Evolutionary conservation across 1,140 invertebrate genomes (phyloP).

Genomic region (Saxidomus purpurata): DNA sequence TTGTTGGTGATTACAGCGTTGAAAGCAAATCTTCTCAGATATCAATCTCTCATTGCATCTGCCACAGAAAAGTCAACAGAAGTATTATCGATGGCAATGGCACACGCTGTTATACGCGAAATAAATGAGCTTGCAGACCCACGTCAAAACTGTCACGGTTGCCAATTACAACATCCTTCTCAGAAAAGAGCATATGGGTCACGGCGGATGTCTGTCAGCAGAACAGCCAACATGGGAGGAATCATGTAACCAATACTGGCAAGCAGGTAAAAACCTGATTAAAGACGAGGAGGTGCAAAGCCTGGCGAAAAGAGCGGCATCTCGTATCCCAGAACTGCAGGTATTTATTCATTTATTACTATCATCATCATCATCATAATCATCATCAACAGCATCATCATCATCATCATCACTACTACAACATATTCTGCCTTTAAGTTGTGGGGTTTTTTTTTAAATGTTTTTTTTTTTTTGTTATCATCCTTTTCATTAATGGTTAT

Average conservation of each 20-base stretch:
- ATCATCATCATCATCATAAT: background rate
- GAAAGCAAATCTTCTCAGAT: too few relatives aligned
- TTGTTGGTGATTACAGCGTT: too few relatives aligned
- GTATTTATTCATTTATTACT: background rate
- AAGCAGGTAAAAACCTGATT: background rate
- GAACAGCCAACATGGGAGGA: slow-evolving; percentile 7
- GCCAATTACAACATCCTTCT: background rate
- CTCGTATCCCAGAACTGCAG: background rate
- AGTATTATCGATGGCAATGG: background rate
- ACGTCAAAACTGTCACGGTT: background rate
- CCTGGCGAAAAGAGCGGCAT: background rate
- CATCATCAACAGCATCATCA: background rate
- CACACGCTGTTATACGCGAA: background rate
- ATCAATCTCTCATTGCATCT: background rate
- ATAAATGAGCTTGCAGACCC: background rate
- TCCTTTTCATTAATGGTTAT: too few relatives aligned
- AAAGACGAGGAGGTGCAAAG: background rate
- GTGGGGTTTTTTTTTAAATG: too few relatives aligned
- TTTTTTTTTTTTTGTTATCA: background rate
- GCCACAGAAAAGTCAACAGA: background rate
- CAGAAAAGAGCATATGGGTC: slow-evolving; percentile 19
- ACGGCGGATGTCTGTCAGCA: slow-evolving; percentile 2
- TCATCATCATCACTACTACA: too few relatives aligned
- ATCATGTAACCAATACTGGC: background rate
- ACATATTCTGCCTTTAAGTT: too few relatives aligned